A percentile compares a stretch with the other conserved stretches of the same genome.
These are phyloP conservation scores for Chlorops oryzae DNA, from an alignment of 1,140 invertebrate species.

Conservation along the genomic window DNA sequence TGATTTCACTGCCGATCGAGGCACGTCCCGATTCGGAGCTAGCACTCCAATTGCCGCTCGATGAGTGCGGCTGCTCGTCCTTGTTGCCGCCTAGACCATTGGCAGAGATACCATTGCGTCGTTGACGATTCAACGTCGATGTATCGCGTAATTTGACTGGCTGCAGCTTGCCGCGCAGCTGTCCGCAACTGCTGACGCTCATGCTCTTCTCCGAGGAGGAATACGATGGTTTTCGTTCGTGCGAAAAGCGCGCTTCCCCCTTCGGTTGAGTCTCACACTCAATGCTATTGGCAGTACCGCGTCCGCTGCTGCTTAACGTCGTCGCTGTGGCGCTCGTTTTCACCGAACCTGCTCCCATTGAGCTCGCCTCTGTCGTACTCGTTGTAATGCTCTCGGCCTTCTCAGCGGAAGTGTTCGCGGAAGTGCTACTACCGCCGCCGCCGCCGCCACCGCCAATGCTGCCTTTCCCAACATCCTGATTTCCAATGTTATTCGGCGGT, in stretches of 20 bases:
- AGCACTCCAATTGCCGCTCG: slow-evolving; percentile 89
- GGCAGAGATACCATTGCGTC: slow-evolving; percentile 50
- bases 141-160: slow-evolving; percentile 66
- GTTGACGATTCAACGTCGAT: slow-evolving; percentile 55
- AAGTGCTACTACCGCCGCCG: too few relatives aligned
- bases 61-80: slow-evolving; percentile 78
- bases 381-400: slow-evolving; percentile 26
- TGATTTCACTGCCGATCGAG: slow-evolving; percentile 75
- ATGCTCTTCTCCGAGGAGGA: slow-evolving; percentile 64
- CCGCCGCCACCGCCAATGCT: too few relatives aligned
- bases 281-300: not conserved
- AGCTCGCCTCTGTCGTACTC: too few relatives aligned
- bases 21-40: slow-evolving; percentile 83
- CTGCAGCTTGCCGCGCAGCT: slow-evolving; percentile 38
- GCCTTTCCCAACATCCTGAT: too few relatives aligned
- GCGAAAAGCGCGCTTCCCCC: slow-evolving; percentile 48
- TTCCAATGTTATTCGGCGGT: too few relatives aligned
- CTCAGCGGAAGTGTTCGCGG: slow-evolving; percentile 36
- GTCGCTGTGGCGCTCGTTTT: slow-evolving; percentile 1
- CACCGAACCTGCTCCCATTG: slow-evolving; percentile 3
- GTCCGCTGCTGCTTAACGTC: slow-evolving; percentile 10
- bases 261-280: slow-evolving; percentile 29
- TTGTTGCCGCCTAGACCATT: slow-evolving; percentile 40
- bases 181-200: slow-evolving; percentile 47
- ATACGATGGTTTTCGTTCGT: slow-evolving; percentile 70